A percentile compares a stretch with the other conserved stretches of the same genome.
Conservation (phyloP, 1,140 invertebrate genomes). For the Hydropsyche tenuis region DNA sequence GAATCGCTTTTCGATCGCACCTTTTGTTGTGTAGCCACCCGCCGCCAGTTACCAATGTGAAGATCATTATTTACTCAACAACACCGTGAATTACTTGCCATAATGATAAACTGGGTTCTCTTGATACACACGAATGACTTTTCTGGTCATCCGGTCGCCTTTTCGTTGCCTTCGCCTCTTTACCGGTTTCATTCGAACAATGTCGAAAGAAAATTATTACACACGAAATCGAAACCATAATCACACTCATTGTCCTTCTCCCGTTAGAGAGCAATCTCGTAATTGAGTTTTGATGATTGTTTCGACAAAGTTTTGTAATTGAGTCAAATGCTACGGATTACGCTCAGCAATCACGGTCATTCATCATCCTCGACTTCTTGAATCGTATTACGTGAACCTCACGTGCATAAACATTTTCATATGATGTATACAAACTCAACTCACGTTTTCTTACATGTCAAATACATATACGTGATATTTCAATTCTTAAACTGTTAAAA, state of each 20-base stretch:
- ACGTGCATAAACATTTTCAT: too few relatives aligned
- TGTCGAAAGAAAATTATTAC: too few relatives aligned
- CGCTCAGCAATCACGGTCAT: neutral
- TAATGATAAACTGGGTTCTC: constrained; percentile 2
- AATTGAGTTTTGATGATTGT: constrained; percentile 27
- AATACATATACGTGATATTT: too few relatives aligned
- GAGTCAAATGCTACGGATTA: constrained; percentile 26
- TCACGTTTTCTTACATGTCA: too few relatives aligned
- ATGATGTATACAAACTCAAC: too few relatives aligned
- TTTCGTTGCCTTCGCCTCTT: neutral
- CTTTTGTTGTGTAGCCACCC: constrained; percentile 20
- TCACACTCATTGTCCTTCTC: neutral
- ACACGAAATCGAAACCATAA: neutral
- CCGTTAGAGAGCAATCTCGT: constrained; percentile 6
- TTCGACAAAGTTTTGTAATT: constrained; percentile 16
- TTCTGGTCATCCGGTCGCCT: constrained; percentile 8
- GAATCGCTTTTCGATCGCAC: constrained; percentile 14
- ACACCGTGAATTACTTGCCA: constrained; percentile 5
- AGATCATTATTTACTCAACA: neutral
- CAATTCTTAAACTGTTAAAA: too few relatives aligned
- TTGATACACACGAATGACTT: constrained; percentile 18
- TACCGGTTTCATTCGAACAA: neutral
- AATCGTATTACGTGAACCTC: too few relatives aligned
- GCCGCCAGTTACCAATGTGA: constrained; percentile 4
- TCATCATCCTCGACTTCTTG: constrained; percentile 20